Evolutionary conservation across 2,113 vertebrate genomes (phyloP), one percentile per base, ranked within the genome.

Genomic region (Anguilla rostrata): DNA sequence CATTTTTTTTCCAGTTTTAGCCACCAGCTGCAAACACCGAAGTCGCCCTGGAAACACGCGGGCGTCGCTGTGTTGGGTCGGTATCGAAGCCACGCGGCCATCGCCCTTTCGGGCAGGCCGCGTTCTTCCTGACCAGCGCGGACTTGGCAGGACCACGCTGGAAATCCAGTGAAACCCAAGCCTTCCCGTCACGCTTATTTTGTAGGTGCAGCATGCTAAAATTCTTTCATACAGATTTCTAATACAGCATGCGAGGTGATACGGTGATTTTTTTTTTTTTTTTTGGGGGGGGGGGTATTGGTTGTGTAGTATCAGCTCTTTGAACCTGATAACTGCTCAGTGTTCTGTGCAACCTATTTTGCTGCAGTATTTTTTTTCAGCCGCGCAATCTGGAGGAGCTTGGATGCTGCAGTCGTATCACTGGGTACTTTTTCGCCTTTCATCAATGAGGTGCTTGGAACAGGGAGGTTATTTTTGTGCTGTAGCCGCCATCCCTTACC

Each of bases 81-180:
- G 60, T 20, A 63, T 26, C 60, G 26, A 20, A 22, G 60, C 18
- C 2, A 26, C 3, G 26, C 9, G 22, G 22, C 18, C 5, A 2
- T 63, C 9, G 14, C 18, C 56, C 15, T 60, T 60, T 60, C 15
- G 12, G 18, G 56, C 56, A 20, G 18, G 15, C 3, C 4, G 46
- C 92, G 92, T 93, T 93, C 93, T 94, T 93, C 90, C 92, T 90
- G 85, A 34, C 83, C 60, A 22, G 57, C 26, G 81, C 41, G 85
- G 89, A 84, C 87, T 82, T 87, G 71, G 14, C 85, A 87, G 86
- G 60, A 75, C 46, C 63, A 82, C 16, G 87, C 92, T 90, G 88
- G 92, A 92, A 93, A 94, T 92, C 89, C 83, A 57, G 92, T 92
- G 94, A 91, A 95, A 95, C 92, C 92, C 92, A 91, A 95, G 89